Base-by-base conservation (phyloP, 2,888 invertebrate genomes). In the Biston betularia region DNA sequence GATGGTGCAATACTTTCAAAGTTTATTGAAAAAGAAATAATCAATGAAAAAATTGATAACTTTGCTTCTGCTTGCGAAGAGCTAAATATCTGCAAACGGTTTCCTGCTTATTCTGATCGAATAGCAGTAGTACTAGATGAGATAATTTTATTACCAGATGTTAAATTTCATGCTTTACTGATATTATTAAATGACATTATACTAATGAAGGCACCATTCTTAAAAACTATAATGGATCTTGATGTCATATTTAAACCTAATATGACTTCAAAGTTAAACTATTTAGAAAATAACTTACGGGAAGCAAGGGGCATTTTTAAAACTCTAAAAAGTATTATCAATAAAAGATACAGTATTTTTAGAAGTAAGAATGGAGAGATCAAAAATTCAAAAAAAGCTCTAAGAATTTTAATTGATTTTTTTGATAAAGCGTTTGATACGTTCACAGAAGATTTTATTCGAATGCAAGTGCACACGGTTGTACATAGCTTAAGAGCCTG, bases 341-440 rank as follows among this genome's bases (percentile, higher is more conserved):
- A 52, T 1, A 63, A 76, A 6, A 78, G 80, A 67, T 78, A 79
- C 52, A 82, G 78, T 56, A 40, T 73, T 42, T 49, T 74, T 40
- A 42, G 46, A 49, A 72, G 58, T 4, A 45, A 67, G 12, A 58
- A 75, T 7, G 52, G 65, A 6, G 54, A 63, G 4, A 54, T 74
- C 0, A 76, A 73, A 57, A 65, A 24, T 4, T 74, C 50, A 54
- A 73, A 69, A 12, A 81, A 76, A 73, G 82, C 84, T 33, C 55
- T 75, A 0, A 72, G 77, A 11, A 76, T 86, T 45, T 66, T 87
- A 6, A 33, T 85, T 6, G 85, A 86, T 65, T 80, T 88, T 6
- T 56, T 87, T 14, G 82, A 87, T 57, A 80, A 75, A 75, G 72
- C 82, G 0, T 79, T 85, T 52, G 62, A 63, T 44, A 15, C 40